A percentile compares a stretch with the other conserved stretches of the same genome.
These are phyloP conservation scores for Spea bombifrons DNA, from an alignment of 2,113 vertebrate genomes.

Conservation along the genomic window DNA sequence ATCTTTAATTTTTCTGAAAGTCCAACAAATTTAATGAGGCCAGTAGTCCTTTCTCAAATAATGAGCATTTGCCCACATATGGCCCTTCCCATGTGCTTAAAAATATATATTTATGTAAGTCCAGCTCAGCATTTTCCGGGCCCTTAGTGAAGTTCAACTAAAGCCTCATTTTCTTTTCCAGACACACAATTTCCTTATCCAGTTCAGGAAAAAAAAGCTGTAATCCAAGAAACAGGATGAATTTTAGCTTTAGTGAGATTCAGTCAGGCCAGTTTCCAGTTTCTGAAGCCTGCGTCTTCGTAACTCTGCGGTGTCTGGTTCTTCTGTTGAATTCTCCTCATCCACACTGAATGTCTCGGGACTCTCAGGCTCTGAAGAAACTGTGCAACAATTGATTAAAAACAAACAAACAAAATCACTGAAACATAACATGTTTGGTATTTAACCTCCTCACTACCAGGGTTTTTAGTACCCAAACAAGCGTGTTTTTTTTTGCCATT, in stretches of 20 bases:
- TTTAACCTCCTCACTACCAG: no score
- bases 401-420: no score
- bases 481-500: no score
- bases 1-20: constrained; percentile 47
- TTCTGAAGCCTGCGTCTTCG: constrained; percentile 85
- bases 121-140: constrained; percentile 27
- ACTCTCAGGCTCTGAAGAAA: not conserved
- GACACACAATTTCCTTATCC: constrained; percentile 40
- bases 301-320: constrained; percentile 78
- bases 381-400: not conserved
- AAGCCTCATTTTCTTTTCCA: constrained; percentile 28
- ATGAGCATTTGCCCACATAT: constrained; percentile 15
- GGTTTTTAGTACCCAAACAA: no score
- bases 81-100: constrained; percentile 37
- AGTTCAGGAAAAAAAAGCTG: constrained; percentile 9
- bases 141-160: constrained; percentile 28
- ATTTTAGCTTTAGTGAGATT: constrained; percentile 70
- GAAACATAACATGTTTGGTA: no score
- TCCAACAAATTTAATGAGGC: constrained; percentile 41
- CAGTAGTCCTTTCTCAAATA: constrained; percentile 17
- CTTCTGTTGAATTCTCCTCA: constrained; percentile 62
- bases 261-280: constrained; percentile 65
- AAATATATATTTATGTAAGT: constrained; percentile 46
- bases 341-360: constrained; percentile 17
- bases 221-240: not conserved